phyloP scores from a whole-genome alignment of 2,888 invertebrate species.

The Graphium colonna region DNA sequence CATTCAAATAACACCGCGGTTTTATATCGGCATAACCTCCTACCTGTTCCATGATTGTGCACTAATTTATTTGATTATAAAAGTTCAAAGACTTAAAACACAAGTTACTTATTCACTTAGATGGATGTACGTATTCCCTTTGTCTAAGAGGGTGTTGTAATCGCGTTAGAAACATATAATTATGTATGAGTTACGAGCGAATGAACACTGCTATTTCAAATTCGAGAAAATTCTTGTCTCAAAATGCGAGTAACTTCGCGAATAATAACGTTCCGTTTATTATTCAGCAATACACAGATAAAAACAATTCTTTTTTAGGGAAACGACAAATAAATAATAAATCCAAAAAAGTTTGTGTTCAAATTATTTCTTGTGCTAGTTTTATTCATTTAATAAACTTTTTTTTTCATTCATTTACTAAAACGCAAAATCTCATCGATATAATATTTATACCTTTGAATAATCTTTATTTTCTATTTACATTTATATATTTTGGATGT shows the following conservation, averaged over 20 bases:
- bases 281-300: background rate
- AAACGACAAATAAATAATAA: too few species aligned
- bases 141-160: conserved; percentile 25
- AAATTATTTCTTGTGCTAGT: too few species aligned
- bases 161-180: conserved; percentile 29
- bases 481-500: too few species aligned
- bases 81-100: conserved; percentile 12
- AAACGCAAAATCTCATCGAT: too few species aligned
- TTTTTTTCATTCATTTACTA: too few species aligned
- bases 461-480: too few species aligned
- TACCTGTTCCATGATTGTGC: conserved; percentile 67
- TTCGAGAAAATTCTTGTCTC: conserved; percentile 70
- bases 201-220: conserved; percentile 59
- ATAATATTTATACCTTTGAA: too few species aligned
- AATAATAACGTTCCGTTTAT: conserved; percentile 28
- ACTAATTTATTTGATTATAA: conserved; percentile 18
- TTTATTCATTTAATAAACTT: too few species aligned
- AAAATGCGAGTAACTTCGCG: conserved; percentile 4
- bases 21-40: conserved; percentile 61
- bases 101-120: conserved; percentile 12
- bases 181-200: conserved; percentile 32
- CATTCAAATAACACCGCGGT: conserved; percentile 28
- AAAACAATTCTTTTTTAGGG: too few species aligned
- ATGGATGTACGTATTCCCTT: conserved; percentile 23
- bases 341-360: too few species aligned